Evolutionary conservation across 2,113 vertebrate genomes (phyloP).

Genomic region (Ictalurus punctatus): DNA sequence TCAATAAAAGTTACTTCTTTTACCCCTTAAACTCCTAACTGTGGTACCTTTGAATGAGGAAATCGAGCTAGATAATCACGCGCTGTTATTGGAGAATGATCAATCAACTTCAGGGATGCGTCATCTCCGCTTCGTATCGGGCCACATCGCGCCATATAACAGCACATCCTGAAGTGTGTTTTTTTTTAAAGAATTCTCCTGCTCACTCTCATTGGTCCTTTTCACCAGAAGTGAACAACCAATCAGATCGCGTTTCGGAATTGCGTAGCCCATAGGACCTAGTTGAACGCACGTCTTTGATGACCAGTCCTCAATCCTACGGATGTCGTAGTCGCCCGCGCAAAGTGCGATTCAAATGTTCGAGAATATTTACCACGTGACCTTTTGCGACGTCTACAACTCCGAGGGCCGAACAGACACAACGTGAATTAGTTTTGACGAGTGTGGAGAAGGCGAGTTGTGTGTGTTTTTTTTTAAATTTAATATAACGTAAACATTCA

Average conservation of each 20-base stretch:
- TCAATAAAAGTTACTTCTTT: neutral
- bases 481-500: too few relatives aligned
- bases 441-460: constrained; percentile 27
- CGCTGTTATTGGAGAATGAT: neutral
- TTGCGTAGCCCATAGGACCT: too few relatives aligned
- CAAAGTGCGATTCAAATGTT: constrained; percentile 37
- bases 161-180: neutral
- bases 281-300: too few relatives aligned
- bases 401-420: neutral
- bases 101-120: neutral
- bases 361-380: constrained; percentile 60
- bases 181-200: too few relatives aligned
- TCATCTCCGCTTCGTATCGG: neutral
- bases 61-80: neutral
- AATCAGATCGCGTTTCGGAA: too few relatives aligned
- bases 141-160: neutral
- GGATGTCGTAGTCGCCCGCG: constrained; percentile 47
- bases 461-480: neutral
- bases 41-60: neutral
- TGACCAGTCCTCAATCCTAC: neutral
- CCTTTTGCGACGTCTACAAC: constrained; percentile 21
- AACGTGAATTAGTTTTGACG: neutral
- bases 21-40: neutral
- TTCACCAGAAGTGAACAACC: too few relatives aligned
- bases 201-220: too few relatives aligned